Conservation (phyloP, 2,888 invertebrate genomes). For the Trichogramma evanescens region DNA sequence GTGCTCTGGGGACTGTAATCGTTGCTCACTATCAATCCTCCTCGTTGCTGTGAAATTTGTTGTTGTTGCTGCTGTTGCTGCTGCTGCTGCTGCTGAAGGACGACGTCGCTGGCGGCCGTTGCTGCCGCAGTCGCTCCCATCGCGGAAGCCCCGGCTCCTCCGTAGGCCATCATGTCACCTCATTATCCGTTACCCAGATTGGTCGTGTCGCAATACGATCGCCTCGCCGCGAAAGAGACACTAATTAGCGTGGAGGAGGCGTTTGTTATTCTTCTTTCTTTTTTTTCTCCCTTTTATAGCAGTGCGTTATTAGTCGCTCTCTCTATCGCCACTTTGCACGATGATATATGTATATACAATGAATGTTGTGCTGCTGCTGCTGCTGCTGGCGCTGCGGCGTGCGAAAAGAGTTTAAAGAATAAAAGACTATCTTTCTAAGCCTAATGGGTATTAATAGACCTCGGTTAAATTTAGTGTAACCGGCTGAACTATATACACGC, state of each 20-base stretch:
- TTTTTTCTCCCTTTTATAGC: neutral
- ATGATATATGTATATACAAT: too few relatives aligned
- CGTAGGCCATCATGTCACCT: slow-evolving; percentile 45
- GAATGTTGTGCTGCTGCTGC: too few relatives aligned
- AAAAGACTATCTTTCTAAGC: too few relatives aligned
- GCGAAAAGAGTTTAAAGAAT: too few relatives aligned
- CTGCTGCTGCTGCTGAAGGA: slow-evolving; percentile 30
- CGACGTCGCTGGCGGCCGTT: slow-evolving; percentile 13
- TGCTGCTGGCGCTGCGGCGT: too few relatives aligned
- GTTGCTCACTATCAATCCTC: slow-evolving; percentile 72
- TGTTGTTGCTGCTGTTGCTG: slow-evolving; percentile 38
- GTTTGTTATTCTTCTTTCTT: too few relatives aligned
- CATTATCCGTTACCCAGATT: slow-evolving; percentile 34
- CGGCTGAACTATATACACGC: too few relatives aligned
- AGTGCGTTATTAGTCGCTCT: slow-evolving; percentile 35
- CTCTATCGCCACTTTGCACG: slow-evolving; percentile 17
- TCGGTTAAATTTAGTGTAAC: too few relatives aligned
- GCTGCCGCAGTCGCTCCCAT: slow-evolving; percentile 33
- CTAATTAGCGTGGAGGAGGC: too few relatives aligned
- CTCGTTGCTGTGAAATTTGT: slow-evolving; percentile 65
- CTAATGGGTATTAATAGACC: too few relatives aligned
- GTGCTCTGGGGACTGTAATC: slow-evolving; percentile 53
- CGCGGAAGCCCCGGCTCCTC: slow-evolving; percentile 33
- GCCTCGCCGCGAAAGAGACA: too few relatives aligned
- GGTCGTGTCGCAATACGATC: too few relatives aligned